A percentile compares a stretch with the other conserved stretches of the same genome.
Evolutionary conservation across 1,140 invertebrate genomes (phyloP).

Genomic region (Drosophila bipectinata): DNA sequence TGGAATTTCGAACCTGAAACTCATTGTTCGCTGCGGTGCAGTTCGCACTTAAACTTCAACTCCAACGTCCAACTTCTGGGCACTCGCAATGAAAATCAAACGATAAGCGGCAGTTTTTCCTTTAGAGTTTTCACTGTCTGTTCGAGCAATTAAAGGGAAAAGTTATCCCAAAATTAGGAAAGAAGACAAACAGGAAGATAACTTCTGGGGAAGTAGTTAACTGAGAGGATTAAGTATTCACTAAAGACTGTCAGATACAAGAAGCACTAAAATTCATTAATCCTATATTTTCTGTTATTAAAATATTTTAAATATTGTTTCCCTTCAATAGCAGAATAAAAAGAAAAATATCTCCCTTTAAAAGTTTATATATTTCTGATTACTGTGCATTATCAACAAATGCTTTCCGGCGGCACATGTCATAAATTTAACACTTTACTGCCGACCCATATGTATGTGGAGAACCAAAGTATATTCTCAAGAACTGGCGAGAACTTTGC

Average conservation of each 20-base stretch:
- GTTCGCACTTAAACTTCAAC: conserved; percentile 40
- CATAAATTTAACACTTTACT: conserved; percentile 4
- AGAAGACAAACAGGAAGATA: conserved; percentile 2
- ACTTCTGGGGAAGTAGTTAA: conserved; percentile 36
- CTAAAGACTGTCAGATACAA: not conserved
- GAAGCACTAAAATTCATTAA: not conserved
- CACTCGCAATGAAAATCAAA: conserved; percentile 60
- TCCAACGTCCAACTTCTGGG: conserved; percentile 52
- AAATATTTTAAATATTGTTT: too few species aligned
- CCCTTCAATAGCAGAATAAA: too few species aligned
- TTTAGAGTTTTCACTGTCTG: conserved; percentile 53
- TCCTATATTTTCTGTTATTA: too few species aligned
- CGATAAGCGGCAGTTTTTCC: conserved; percentile 71
- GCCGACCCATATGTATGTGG: not conserved
- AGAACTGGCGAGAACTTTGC: not conserved
- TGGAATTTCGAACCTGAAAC: not conserved
- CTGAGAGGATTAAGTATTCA: conserved; percentile 18
- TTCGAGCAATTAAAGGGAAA: conserved; percentile 64
- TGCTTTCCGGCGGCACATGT: not conserved
- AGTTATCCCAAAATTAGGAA: conserved; percentile 33
- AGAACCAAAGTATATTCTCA: not conserved
- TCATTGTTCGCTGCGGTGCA: conserved; percentile 51
- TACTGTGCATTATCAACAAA: not conserved
- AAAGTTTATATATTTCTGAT: not conserved
- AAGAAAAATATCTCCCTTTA: too few species aligned